Conservation (phyloP, 2,888 invertebrate species). For the Hipparchia semele region DNA sequence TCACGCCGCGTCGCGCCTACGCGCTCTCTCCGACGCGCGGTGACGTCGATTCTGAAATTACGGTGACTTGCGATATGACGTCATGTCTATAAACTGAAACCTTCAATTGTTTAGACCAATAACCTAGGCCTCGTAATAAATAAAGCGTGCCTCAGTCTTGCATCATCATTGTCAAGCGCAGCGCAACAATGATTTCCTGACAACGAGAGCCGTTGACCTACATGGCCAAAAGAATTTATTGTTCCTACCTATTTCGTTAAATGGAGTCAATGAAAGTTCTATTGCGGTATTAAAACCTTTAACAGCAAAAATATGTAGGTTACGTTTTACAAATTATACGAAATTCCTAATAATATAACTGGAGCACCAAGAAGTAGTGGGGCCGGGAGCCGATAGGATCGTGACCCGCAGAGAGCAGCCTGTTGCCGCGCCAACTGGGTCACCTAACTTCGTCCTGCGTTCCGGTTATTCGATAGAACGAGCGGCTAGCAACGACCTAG, state of each 20-base stretch:
- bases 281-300: slow-evolving; percentile 3
- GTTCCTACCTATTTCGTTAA: slow-evolving; percentile 13
- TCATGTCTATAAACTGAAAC: slow-evolving; percentile 57
- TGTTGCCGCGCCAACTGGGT: slow-evolving; percentile 66
- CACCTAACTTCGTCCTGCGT: slow-evolving; percentile 68
- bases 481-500: slow-evolving; percentile 51
- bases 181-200: slow-evolving; percentile 62
- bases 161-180: slow-evolving; percentile 54
- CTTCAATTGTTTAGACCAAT: slow-evolving; percentile 45
- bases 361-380: slow-evolving; percentile 44
- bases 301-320: slow-evolving; percentile 6
- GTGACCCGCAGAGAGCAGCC: slow-evolving; percentile 45
- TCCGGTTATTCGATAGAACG: slow-evolving; percentile 41
- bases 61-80: slow-evolving; percentile 59
- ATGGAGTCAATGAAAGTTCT: slow-evolving; percentile 12
- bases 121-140: slow-evolving; percentile 47
- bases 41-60: slow-evolving; percentile 67
- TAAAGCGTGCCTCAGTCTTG: slow-evolving; percentile 53
- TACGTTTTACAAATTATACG: not conserved
- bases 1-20: slow-evolving; percentile 73
- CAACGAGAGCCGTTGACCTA: slow-evolving; percentile 57
- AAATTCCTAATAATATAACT: slow-evolving; percentile 3
- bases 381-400: slow-evolving; percentile 47
- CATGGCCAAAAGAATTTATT: slow-evolving; percentile 54
- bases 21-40: slow-evolving; percentile 61